Evolutionary conservation across 2,888 invertebrate genomes (phyloP).

Genomic region (Proisotoma minuta): DNA sequence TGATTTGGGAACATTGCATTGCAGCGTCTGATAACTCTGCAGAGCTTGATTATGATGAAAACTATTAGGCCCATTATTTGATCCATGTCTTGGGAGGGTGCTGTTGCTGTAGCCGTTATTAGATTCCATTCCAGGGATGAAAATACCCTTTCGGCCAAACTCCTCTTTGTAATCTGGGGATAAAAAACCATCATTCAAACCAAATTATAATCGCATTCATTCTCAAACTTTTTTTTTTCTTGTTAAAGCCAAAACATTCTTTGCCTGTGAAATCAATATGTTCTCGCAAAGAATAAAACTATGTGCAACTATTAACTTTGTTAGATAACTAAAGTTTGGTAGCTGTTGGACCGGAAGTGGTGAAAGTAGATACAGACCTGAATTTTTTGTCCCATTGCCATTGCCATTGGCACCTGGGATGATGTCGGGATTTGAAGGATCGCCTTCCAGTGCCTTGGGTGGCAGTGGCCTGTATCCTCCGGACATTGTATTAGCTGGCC

Average conservation of each 20-base stretch:
- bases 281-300: too few relatives aligned
- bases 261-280: too few relatives aligned
- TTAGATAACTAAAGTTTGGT: too few relatives aligned
- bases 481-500: conserved; percentile 27
- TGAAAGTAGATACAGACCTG: conserved; percentile 32
- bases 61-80: conserved; percentile 11
- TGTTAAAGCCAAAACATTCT: too few relatives aligned
- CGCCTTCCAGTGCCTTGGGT: conserved; percentile 42
- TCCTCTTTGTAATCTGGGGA: conserved; percentile 39
- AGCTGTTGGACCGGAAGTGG: too few relatives aligned
- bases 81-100: conserved; percentile 26
- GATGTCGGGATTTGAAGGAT: conserved; percentile 47
- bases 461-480: conserved; percentile 42
- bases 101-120: conserved; percentile 25
- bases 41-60: conserved; percentile 28
- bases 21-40: conserved; percentile 38
- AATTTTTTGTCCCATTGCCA: conserved; percentile 33
- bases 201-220: conserved; percentile 2
- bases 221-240: too few relatives aligned
- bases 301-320: too few relatives aligned
- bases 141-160: conserved; percentile 32
- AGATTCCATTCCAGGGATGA: conserved; percentile 30
- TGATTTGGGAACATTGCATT: conserved; percentile 31
- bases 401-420: conserved; percentile 45
- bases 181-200: neutral